phyloP scores from a whole-genome alignment of 1,140 invertebrate genomes.

The Lepidostoma basale region DNA sequence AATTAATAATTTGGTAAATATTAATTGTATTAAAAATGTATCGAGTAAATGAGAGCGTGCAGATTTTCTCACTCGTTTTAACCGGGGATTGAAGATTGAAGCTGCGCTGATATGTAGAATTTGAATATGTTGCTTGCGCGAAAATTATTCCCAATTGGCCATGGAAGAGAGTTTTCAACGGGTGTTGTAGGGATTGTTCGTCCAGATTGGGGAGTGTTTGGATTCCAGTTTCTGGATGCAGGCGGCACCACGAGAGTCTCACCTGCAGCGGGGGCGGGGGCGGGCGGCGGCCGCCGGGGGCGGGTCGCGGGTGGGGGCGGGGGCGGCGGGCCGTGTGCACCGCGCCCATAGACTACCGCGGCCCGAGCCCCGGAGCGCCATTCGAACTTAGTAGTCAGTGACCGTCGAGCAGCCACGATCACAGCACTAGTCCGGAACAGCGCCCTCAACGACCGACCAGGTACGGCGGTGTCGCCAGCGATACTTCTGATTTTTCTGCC shows the following conservation, averaged over 20 bases:
- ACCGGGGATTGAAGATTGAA: too few relatives aligned
- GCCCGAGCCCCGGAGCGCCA: constrained; percentile 56
- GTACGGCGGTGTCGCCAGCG: too few relatives aligned
- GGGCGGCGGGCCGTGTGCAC: constrained; percentile 61
- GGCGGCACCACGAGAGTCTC: constrained; percentile 21
- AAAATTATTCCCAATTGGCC: too few relatives aligned
- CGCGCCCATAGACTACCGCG: constrained; percentile 58
- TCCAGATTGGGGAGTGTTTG: too few relatives aligned
- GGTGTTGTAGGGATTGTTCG: too few relatives aligned
- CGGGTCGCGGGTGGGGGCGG: constrained; percentile 51
- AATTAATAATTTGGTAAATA: too few relatives aligned
- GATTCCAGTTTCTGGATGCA: constrained; percentile 18
- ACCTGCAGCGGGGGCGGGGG: constrained; percentile 30
- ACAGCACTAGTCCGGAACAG: constrained; percentile 44
- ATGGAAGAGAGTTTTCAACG: too few relatives aligned
- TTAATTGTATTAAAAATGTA: too few relatives aligned
- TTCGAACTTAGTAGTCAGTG: constrained; percentile 59
- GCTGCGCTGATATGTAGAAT: too few relatives aligned
- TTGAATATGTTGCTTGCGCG: too few relatives aligned
- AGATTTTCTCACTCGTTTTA: too few relatives aligned
- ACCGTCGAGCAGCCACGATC: constrained; percentile 55
- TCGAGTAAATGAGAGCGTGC: too few relatives aligned
- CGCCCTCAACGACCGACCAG: constrained; percentile 61
- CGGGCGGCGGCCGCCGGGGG: constrained; percentile 32
- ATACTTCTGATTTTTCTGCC: constrained; percentile 52